phyloP scores from a whole-genome alignment of 2,113 vertebrate genomes.

The Oryzias javanicus region DNA sequence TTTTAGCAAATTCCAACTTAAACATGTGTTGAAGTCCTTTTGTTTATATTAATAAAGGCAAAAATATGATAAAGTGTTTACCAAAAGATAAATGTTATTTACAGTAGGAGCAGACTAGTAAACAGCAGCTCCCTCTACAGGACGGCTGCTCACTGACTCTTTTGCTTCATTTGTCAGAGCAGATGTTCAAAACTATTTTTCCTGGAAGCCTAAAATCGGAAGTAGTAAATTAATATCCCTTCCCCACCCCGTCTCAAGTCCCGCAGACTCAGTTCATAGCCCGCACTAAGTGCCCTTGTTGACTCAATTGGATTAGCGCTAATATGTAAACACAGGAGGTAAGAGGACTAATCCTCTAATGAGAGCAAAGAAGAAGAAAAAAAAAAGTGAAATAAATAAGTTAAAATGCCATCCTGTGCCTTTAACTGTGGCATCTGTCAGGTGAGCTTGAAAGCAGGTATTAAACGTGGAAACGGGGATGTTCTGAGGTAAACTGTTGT shows the following conservation, averaged over 20 bases:
- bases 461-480: conserved; percentile 61
- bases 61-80: conserved; percentile 8
- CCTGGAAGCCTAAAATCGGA: conserved; percentile 76
- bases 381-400: conserved; percentile 78
- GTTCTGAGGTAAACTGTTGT: conserved; percentile 72
- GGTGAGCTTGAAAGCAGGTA: conserved; percentile 61
- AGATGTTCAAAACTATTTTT: conserved; percentile 77
- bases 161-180: conserved; percentile 74
- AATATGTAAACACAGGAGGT: conserved; percentile 86
- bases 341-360: conserved; percentile 82
- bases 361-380: conserved; percentile 71
- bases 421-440: conserved; percentile 65
- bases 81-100: conserved; percentile 10
- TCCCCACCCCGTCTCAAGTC: conserved; percentile 74
- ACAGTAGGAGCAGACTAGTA: conserved; percentile 27
- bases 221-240: conserved; percentile 81
- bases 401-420: conserved; percentile 68
- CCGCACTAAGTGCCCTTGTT: conserved; percentile 83
- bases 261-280: conserved; percentile 78
- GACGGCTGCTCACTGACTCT: conserved; percentile 56
- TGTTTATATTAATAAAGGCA: neutral
- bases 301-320: conserved; percentile 85
- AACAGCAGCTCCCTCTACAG: conserved; percentile 74
- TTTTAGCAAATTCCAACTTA: conserved; percentile 14
- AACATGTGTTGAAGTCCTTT: neutral